phyloP scores from a whole-genome alignment of 2,888 invertebrate species.

The Argynnis bischoffii region DNA sequence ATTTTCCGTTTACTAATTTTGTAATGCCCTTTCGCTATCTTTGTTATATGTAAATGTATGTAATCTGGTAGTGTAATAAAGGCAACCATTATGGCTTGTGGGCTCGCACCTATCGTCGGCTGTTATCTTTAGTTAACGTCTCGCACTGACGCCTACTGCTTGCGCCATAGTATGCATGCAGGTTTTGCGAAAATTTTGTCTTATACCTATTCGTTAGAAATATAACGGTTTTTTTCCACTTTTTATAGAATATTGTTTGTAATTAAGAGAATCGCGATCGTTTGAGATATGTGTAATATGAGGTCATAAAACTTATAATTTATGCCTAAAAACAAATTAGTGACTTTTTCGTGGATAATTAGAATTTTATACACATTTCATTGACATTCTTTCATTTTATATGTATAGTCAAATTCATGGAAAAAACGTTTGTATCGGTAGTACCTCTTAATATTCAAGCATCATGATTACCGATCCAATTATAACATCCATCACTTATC shows the following conservation, averaged over 20 bases:
- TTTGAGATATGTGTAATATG: too few species aligned
- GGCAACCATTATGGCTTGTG: conserved; percentile 32
- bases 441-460: conserved; percentile 2
- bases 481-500: conserved; percentile 55
- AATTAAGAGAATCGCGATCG: too few species aligned
- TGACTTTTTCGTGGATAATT: conserved; percentile 39
- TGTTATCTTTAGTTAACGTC: conserved; percentile 61
- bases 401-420: background rate
- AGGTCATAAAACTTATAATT: background rate
- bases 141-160: conserved; percentile 68
- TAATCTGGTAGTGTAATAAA: conserved; percentile 17
- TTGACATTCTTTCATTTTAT: too few species aligned
- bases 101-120: conserved; percentile 43
- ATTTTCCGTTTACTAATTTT: conserved; percentile 3
- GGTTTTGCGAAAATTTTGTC: conserved; percentile 57
- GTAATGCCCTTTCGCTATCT: conserved; percentile 13
- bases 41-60: conserved; percentile 20
- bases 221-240: too few species aligned
- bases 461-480: conserved; percentile 15
- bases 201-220: conserved; percentile 23
- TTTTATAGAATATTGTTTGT: too few species aligned
- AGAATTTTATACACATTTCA: too few species aligned
- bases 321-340: background rate
- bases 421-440: background rate
- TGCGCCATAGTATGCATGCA: conserved; percentile 59